A percentile compares a stretch with the other conserved stretches of the same genome.
phyloP scores from a whole-genome alignment of 2,888 invertebrate species.

The Rotaria macrura region DNA sequence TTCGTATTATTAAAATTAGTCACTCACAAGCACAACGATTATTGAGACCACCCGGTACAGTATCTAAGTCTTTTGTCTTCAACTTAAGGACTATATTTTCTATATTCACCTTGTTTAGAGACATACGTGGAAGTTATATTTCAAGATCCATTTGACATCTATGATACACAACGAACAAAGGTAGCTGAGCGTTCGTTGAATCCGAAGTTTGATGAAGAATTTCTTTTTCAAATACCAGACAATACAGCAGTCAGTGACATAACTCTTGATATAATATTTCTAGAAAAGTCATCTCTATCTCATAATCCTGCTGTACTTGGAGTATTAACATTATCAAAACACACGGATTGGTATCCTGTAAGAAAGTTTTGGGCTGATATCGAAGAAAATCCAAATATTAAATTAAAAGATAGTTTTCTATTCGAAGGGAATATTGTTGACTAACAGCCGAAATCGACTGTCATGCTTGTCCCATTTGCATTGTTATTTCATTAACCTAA shows the following conservation, averaged over 20 bases:
- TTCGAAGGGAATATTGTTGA: background rate
- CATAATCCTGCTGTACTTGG: background rate
- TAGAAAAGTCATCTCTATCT: background rate
- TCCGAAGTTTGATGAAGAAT: slow-evolving; percentile 10
- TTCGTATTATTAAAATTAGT: background rate
- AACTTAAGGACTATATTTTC: background rate
- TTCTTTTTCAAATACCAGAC: background rate
- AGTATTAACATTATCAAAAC: background rate
- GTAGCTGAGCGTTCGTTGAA: background rate
- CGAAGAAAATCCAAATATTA: background rate
- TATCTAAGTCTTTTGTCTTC: background rate
- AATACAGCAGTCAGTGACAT: background rate
- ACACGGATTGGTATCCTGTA: background rate
- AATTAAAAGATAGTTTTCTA: background rate
- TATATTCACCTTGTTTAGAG: background rate
- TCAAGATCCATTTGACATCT: slow-evolving; percentile 12
- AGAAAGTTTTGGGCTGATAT: background rate
- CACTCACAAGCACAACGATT: background rate
- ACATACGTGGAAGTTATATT: background rate
- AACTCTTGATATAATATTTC: background rate
- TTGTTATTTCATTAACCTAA: too few species aligned
- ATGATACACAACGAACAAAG: background rate
- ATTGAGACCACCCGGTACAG: background rate
- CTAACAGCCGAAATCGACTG: background rate
- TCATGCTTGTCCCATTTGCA: too few species aligned